These are phyloP conservation scores for Enteromius treurensis DNA, from an alignment of 2,797 vertebrate species.

Conservation along the genomic window DNA sequence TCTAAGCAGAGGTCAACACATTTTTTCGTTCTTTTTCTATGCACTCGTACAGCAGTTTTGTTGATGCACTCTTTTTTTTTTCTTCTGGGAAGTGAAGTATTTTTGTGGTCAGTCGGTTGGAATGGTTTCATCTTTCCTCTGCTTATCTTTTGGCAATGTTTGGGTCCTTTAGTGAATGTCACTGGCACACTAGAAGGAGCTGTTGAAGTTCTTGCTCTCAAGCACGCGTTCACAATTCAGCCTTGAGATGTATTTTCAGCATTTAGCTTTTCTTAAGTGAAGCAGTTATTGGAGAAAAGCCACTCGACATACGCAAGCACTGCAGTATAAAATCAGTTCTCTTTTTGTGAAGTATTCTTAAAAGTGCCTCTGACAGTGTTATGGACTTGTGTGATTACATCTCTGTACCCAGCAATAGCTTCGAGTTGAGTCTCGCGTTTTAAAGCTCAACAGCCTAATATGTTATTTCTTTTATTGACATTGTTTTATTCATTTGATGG, in stretches of 20 bases:
- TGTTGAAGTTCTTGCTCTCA: background rate
- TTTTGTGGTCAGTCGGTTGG: background rate
- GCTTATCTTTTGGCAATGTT: background rate
- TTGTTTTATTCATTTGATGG: conserved; percentile 52
- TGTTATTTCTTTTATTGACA: conserved; percentile 42
- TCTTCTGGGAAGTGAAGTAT: background rate
- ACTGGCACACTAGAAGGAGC: background rate
- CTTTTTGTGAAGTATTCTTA: background rate
- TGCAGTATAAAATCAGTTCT: background rate
- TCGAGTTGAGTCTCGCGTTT: conserved; percentile 18
- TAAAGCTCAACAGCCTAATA: conserved; percentile 3
- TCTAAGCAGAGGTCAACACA: background rate
- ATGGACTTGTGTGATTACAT: background rate
- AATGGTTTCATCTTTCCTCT: background rate
- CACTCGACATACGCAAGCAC: background rate
- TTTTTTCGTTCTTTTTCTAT: background rate
- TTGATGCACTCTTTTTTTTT: background rate
- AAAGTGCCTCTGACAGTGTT: conserved; percentile 38
- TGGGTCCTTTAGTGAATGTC: background rate
- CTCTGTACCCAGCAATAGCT: conserved; percentile 49
- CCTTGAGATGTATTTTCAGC: background rate
- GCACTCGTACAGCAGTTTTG: conserved; percentile 1
- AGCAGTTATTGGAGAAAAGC: background rate
- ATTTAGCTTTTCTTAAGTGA: background rate
- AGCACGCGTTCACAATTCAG: background rate